A percentile compares a stretch with the other conserved stretches of the same genome.
Conservation (phyloP, 2,797 vertebrate genomes). For the Siniperca scherzeri region DNA sequence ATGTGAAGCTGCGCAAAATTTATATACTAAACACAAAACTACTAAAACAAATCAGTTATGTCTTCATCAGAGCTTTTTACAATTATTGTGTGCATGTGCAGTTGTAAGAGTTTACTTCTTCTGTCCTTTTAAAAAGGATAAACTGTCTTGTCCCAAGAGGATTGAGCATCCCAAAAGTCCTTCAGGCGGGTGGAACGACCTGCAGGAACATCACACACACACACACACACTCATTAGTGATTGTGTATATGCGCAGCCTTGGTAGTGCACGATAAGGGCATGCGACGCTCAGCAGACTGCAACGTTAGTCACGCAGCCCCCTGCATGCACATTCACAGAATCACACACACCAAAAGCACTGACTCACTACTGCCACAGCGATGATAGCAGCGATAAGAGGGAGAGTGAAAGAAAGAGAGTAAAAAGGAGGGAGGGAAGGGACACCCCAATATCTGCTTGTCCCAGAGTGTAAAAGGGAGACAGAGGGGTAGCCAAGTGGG, state of each 20-base stretch:
- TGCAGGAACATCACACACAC: conserved; percentile 84
- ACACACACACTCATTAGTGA: conserved; percentile 90
- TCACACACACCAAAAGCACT: conserved; percentile 60
- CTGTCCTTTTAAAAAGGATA: conserved; percentile 83
- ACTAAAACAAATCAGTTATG: conserved; percentile 2
- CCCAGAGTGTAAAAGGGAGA: conserved; percentile 83
- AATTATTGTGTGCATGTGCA: background rate
- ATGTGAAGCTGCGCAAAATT: background rate
- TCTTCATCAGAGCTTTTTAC: background rate
- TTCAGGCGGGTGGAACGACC: conserved; percentile 91
- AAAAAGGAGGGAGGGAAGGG: conserved; percentile 77
- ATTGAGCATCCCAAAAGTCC: conserved; percentile 90
- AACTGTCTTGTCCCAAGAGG: conserved; percentile 90
- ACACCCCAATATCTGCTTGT: conserved; percentile 91
- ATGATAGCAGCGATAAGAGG: conserved; percentile 91
- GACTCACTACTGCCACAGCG: conserved; percentile 74
- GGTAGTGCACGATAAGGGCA: conserved; percentile 96
- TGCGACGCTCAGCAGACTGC: conserved; percentile 97
- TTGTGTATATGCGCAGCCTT: conserved; percentile 98
- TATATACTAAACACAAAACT: background rate
- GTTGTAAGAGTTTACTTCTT: conserved; percentile 16
- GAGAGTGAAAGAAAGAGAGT: conserved; percentile 70
- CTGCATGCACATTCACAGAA: conserved; percentile 92
- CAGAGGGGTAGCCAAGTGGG: conserved; percentile 61
- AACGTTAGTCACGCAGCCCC: conserved; percentile 98